Evolutionary conservation across 2,113 vertebrate genomes (phyloP), one percentile per base, ranked within the genome.

Genomic region (Amblyornis subalaris): DNA sequence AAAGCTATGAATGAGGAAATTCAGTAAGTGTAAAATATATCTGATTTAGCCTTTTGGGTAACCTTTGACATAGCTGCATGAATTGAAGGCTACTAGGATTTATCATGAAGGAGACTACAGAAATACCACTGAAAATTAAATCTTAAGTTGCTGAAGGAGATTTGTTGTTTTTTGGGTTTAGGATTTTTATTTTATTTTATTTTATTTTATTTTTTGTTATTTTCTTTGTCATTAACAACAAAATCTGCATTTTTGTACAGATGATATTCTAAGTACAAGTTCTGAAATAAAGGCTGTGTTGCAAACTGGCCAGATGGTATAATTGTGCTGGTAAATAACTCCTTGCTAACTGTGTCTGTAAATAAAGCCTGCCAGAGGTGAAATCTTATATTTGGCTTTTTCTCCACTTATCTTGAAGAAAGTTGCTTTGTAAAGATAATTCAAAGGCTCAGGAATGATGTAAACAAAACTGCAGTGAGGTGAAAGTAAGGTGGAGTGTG

Each of bases 1-100:
- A 88, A 88, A 91, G 33, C 54, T 88, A 51, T 95, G 89, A 93
- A 95, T 94, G 81, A 94, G 65, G 65, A 84, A 50, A 88, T 71
- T 76, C 40, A 85, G 24, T 62, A 89, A 57, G 23, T 74, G 74
- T 88, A 51, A 91, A 91, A 62, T 57, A 24, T 7, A 48, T 70
- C 57, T 89, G 57, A 50, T 85, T 51, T 95, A 91, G 54, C 31
- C 55, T 91, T 51, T 77, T 76, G 19, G 19, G 58, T 58, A 85
- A 62, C 57, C 51, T 94, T 25, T 85, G 28, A 29, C 11, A 24
- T 79, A 75, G 64, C 42, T 91, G 42, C 4, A 1, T 60, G 60
- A 62, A 26, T 42, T 64, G 64, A 88, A 83, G 62, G 16, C 17
- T 61, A 14, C n/a, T 58, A 47, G 54, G 25, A 66, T 89, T 91